Conservation (phyloP, 2,113 vertebrate species). For the Deroptyus accipitrinus region DNA sequence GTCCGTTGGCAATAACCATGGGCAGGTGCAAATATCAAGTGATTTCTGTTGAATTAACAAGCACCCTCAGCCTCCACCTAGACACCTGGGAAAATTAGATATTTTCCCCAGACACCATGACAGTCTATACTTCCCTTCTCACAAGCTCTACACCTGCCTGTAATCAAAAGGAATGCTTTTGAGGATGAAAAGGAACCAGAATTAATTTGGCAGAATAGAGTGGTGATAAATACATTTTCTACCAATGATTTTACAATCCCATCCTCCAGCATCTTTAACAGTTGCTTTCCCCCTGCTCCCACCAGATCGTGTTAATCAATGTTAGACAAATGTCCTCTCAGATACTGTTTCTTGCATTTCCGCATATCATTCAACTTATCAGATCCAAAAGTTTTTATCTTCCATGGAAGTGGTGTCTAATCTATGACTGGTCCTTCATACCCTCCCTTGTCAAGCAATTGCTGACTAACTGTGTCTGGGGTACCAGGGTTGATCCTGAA, state of each 20-base stretch:
- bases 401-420: neutral
- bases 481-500: neutral
- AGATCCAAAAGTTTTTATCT: neutral
- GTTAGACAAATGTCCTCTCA: neutral
- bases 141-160: neutral
- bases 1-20: neutral
- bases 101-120: neutral
- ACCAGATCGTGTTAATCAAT: neutral
- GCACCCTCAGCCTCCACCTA: neutral
- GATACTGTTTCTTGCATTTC: neutral
- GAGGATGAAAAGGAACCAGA: neutral
- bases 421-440: neutral
- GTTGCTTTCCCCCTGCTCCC: rapidly evolving
- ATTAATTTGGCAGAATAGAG: neutral
- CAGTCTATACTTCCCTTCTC: neutral
- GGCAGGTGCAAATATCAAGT: neutral
- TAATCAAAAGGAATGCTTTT: neutral
- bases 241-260: neutral
- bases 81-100: neutral
- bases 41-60: neutral
- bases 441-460: neutral
- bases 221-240: neutral
- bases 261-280: neutral
- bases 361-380: neutral
- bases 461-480: neutral